These are phyloP conservation scores for Aegithalos caudatus DNA, from an alignment of 2,113 vertebrate species.

Conservation along the genomic window DNA sequence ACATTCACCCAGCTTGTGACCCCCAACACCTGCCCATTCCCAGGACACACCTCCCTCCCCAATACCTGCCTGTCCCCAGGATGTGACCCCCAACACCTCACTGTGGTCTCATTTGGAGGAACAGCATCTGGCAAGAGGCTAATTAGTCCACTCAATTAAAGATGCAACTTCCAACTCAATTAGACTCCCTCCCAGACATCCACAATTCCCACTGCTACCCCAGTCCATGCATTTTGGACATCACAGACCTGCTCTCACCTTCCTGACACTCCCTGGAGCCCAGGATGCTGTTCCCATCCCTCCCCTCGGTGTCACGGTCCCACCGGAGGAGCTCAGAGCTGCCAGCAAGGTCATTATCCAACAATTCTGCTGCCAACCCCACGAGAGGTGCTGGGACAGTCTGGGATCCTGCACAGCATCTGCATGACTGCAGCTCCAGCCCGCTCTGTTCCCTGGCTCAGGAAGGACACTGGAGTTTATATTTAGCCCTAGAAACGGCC, in stretches of 20 bases:
- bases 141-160: slow-evolving; percentile 13
- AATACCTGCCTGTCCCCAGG: not conserved
- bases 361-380: not conserved
- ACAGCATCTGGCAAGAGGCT: not conserved
- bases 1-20: accelerated
- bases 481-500: not conserved
- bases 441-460: not conserved
- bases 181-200: not conserved
- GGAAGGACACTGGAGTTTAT: not conserved
- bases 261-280: not conserved
- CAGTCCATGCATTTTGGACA: accelerated
- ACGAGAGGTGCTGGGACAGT: not conserved
- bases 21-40: accelerated
- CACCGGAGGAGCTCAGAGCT: not conserved
- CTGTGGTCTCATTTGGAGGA: not conserved
- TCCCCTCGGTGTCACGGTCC: not conserved
- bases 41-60: accelerated
- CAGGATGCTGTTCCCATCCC: not conserved
- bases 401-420: not conserved
- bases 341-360: not conserved
- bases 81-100: no score
- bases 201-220: not conserved
- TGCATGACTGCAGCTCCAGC: not conserved
- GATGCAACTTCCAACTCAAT: not conserved
- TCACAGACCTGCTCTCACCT: not conserved